phyloP scores from a whole-genome alignment of 2,888 invertebrate genomes.

The Torymus texanus region DNA sequence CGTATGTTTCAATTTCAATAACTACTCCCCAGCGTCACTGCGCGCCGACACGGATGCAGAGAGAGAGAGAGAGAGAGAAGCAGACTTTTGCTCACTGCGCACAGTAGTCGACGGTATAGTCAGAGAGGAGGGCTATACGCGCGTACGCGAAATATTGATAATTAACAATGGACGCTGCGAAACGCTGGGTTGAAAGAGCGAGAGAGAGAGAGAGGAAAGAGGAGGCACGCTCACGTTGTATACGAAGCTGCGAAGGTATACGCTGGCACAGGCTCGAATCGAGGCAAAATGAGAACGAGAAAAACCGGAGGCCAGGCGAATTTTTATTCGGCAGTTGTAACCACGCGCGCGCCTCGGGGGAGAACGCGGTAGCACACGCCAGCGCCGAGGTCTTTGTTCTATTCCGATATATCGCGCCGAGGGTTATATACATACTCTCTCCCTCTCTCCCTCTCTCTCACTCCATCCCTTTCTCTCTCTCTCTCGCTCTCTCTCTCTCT shows the following conservation, averaged over 20 bases:
- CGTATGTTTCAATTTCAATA: slow-evolving; percentile 76
- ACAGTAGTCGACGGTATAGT: slow-evolving; percentile 21
- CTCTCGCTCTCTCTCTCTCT: slow-evolving; percentile 37
- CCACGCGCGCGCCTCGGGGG: slow-evolving; percentile 61
- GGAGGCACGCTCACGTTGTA: slow-evolving; percentile 59
- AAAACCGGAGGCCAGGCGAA: slow-evolving; percentile 57
- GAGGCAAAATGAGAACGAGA: slow-evolving; percentile 62
- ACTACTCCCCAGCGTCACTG: slow-evolving; percentile 73
- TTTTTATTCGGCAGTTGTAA: slow-evolving; percentile 71
- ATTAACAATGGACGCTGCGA: slow-evolving; percentile 72
- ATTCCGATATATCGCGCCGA: slow-evolving; percentile 53
- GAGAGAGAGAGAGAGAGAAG: slow-evolving; percentile 29
- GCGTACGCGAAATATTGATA: slow-evolving; percentile 74
- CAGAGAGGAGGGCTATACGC: background rate
- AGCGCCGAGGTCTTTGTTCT: slow-evolving; percentile 49
- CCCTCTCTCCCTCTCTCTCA: background rate
- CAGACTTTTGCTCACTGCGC: slow-evolving; percentile 61
- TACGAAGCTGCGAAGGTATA: slow-evolving; percentile 15
- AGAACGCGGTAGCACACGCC: background rate
- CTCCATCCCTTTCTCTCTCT: no score
- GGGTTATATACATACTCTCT: slow-evolving; percentile 24
- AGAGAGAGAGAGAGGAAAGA: background rate
- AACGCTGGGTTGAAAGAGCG: slow-evolving; percentile 38
- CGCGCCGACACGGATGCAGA: background rate
- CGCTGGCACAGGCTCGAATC: slow-evolving; percentile 49